These are phyloP conservation scores for Heliconius nattereri DNA, from an alignment of 1,140 invertebrate genomes.

Conservation along the genomic window DNA sequence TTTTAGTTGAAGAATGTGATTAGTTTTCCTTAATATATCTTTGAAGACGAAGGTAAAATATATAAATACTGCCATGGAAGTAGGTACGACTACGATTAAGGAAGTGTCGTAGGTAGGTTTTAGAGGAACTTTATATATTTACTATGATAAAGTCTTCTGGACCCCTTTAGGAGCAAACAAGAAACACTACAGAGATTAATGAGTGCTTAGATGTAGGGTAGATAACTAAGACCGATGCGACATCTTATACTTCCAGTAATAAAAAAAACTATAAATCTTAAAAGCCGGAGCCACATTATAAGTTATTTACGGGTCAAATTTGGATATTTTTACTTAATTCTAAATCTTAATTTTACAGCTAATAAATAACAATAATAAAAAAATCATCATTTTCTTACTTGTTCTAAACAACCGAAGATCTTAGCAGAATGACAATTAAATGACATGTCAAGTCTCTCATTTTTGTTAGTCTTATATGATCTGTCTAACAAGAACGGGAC, in stretches of 20 bases:
- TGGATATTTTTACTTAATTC: not conserved
- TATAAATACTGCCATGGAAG: not conserved
- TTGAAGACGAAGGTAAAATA: not conserved
- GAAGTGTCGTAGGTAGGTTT: not conserved
- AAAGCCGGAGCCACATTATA: not conserved
- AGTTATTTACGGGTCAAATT: not conserved
- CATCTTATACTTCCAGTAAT: not conserved
- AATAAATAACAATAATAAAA: not conserved
- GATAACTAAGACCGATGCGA: conserved; percentile 2
- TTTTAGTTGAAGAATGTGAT: not conserved
- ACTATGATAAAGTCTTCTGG: not conserved
- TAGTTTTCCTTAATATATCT: not conserved
- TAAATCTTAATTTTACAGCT: too few species aligned
- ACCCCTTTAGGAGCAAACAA: conserved; percentile 2
- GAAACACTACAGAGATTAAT: conserved; percentile 6
- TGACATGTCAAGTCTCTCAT: conserved; percentile 13
- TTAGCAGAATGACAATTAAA: not conserved
- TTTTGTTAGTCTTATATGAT: conserved; percentile 16
- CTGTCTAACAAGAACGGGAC: conserved; percentile 10
- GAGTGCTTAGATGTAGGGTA: not conserved
- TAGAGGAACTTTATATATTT: conserved; percentile 1
- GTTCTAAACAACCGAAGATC: not conserved
- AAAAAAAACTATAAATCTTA: not conserved
- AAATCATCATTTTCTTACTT: not conserved
- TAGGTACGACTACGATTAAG: not conserved